A percentile compares a stretch with the other conserved stretches of the same genome.
phyloP scores from a whole-genome alignment of 2,888 invertebrate genomes.

The Callyntrura guangdongensis region DNA sequence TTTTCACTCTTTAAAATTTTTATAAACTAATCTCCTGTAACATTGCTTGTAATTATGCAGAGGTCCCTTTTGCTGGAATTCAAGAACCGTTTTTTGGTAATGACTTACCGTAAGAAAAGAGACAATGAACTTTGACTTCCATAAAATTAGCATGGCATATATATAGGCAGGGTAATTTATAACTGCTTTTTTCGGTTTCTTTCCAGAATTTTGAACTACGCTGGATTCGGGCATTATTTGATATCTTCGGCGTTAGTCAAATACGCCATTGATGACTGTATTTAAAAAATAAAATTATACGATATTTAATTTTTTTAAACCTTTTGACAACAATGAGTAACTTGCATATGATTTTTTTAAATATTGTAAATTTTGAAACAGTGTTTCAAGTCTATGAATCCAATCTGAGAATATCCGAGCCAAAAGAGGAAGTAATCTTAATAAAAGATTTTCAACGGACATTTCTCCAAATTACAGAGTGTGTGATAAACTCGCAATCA shows the following conservation, averaged over 20 bases:
- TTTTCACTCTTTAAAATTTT: too few relatives aligned
- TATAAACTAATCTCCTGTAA: too few relatives aligned
- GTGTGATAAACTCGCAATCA: constrained; percentile 27
- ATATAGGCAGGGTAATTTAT: too few relatives aligned
- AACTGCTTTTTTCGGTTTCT: not conserved
- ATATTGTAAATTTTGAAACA: not conserved
- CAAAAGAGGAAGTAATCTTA: not conserved
- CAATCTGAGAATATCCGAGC: constrained; percentile 13
- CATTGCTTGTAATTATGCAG: constrained; percentile 27
- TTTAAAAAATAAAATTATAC: constrained; percentile 3
- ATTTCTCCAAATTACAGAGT: constrained; percentile 21
- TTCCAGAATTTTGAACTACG: constrained; percentile 71
- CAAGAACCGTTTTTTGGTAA: constrained; percentile 75
- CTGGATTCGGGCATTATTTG: constrained; percentile 75
- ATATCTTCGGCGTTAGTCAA: constrained; percentile 48
- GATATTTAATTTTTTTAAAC: not conserved
- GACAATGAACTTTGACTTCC: not conserved
- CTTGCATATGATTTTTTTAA: too few relatives aligned
- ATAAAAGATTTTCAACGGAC: constrained; percentile 49
- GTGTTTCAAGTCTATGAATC: constrained; percentile 51
- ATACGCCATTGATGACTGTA: constrained; percentile 65
- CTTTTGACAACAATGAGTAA: not conserved
- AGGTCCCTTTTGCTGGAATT: constrained; percentile 71
- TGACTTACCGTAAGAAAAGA: constrained; percentile 70
- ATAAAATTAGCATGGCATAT: too few relatives aligned